Percentiles rank a stretch among this genome's conserved stretches.
These are phyloP conservation scores for Perognathus longimembris DNA, from an alignment of 2,113 vertebrate genomes.

Conservation along the genomic window DNA sequence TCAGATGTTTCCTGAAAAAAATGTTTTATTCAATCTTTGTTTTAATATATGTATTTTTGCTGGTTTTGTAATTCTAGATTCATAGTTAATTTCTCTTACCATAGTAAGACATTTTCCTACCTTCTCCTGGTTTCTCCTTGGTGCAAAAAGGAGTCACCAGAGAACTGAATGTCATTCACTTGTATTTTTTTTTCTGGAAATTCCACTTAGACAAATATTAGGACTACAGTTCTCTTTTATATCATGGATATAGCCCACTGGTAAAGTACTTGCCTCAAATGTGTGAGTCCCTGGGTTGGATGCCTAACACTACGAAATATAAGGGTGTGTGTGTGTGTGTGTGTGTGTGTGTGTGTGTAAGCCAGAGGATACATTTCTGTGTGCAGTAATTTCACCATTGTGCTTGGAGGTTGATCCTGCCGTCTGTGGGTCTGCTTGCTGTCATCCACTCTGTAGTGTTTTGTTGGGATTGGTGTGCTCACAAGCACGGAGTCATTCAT, in stretches of 20 bases:
- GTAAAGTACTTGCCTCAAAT: background rate
- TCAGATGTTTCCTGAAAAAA: slow-evolving; percentile 4
- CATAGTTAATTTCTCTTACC: background rate
- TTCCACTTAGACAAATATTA: background rate
- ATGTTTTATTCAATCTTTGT: background rate
- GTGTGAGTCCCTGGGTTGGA: background rate
- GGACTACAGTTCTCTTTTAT: background rate
- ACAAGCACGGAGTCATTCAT: too few relatives aligned
- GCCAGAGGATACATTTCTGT: background rate
- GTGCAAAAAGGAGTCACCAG: background rate
- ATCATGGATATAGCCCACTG: background rate
- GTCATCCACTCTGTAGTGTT: too few relatives aligned
- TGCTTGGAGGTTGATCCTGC: background rate
- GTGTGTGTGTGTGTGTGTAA: background rate
- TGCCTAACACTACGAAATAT: background rate
- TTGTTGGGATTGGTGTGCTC: too few relatives aligned
- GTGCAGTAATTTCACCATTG: background rate
- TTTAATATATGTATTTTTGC: slow-evolving; percentile 37
- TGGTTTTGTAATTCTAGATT: background rate
- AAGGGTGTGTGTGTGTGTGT: background rate
- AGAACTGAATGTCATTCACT: background rate
- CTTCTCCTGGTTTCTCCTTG: background rate
- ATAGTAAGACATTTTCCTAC: background rate
- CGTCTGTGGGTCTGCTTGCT: too few relatives aligned
- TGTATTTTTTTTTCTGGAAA: background rate